Base-by-base conservation (phyloP, 2,113 vertebrate species). In the Ceuthmochares aereus region DNA sequence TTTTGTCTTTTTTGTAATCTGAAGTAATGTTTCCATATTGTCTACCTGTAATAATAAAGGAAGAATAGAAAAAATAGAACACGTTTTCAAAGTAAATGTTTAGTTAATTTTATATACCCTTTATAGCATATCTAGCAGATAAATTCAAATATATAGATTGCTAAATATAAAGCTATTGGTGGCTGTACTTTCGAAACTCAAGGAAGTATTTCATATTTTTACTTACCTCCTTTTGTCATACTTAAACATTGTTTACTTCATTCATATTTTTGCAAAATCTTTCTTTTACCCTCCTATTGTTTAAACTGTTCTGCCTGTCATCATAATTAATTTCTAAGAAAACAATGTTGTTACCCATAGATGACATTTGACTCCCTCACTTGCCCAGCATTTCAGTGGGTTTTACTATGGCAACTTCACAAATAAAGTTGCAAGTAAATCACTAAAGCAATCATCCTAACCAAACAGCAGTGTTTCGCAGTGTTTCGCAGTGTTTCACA, bases 1-100 rank as follows among this genome's bases (percentile, higher is more conserved):
- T 55, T 77, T 77, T 76, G 68, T 3, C 43, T 55, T 0, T 86
- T 83, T 55, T 5, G 14, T 40, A 66, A 14, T 59, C 6, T 32
- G 56, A 64, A 76, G 9, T 29, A 83, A 23, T 55, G 7, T 52
- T 6, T 37, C 40, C 0, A 0, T 15, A n/a, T 42, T 47, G 3
- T 40, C 23, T 22, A 29, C 2, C 7, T 58, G 11, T n/a, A 81
- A 67, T 49, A 49, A 51, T 34, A 76, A 64, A 67, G 8, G 16
- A 81, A 91, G 10, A 60, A 64, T 1, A 17, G 6, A 29, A 88
- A 34, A 82, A 43, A 72, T 4, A 7, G 6, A 6, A 51, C 45
- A 56, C 0, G 3, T 19, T 49, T 18, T 66, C 2, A 29, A 60
- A 68, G n/a, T 12, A 52, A 66, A 45, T 16, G 0, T 62, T 81